Conservation (phyloP, 2,888 invertebrate genomes). For the Thalpophila matura region DNA sequence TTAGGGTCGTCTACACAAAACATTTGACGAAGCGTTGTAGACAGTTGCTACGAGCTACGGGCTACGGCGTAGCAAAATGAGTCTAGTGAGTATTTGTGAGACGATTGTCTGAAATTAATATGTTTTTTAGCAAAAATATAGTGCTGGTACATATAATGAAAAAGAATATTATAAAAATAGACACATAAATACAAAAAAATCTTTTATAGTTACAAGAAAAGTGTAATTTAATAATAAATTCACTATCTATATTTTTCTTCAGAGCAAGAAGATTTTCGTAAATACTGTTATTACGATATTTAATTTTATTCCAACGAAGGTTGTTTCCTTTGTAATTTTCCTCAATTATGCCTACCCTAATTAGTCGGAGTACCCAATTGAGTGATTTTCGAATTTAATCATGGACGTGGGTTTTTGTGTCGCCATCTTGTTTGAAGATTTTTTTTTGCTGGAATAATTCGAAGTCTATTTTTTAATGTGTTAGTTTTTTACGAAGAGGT, state of each 20-base stretch:
- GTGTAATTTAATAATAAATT: neutral
- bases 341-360: slow-evolving; percentile 23
- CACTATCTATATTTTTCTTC: neutral
- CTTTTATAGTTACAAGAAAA: too few species aligned
- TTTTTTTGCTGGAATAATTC: neutral
- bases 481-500: neutral
- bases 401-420: neutral
- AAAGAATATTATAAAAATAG: neutral
- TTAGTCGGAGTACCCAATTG: slow-evolving; percentile 8
- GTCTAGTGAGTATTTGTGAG: slow-evolving; percentile 4
- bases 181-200: too few species aligned
- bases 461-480: neutral
- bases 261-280: slow-evolving; percentile 5
- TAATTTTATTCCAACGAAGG: neutral
- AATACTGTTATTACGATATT: slow-evolving; percentile 16
- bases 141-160: neutral
- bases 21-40: slow-evolving; percentile 41
- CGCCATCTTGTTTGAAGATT: neutral
- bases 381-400: slow-evolving; percentile 2
- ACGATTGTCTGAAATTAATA: slow-evolving; percentile 13
- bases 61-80: slow-evolving; percentile 48
- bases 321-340: slow-evolving; percentile 29
- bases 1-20: slow-evolving; percentile 34
- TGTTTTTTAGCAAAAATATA: slow-evolving; percentile 1
- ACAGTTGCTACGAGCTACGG: slow-evolving; percentile 53